Evolutionary conservation across 1,140 invertebrate species (phyloP).

Genomic region (Nasonia giraulti): DNA sequence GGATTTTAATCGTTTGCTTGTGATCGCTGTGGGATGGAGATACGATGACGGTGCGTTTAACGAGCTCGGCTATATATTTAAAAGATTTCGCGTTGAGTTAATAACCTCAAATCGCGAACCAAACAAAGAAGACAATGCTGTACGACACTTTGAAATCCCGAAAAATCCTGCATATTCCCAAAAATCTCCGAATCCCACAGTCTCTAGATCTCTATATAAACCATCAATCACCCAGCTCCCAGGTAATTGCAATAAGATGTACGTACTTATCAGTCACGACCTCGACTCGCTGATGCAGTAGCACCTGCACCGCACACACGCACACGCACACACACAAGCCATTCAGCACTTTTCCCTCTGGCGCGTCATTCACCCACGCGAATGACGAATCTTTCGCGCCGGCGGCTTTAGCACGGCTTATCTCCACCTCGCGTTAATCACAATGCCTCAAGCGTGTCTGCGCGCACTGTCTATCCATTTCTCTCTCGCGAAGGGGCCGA

Average conservation of each 20-base stretch:
- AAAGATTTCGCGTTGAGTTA: no score
- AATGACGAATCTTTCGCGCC: constrained; percentile 2
- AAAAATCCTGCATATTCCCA: no score
- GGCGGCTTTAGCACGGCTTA: constrained; percentile 15
- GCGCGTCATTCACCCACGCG: constrained; percentile 16
- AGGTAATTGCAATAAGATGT: not conserved
- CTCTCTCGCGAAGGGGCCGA: constrained; percentile 7
- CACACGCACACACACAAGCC: no score
- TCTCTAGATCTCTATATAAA: not conserved
- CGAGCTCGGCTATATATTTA: no score
- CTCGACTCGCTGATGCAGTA: no score
- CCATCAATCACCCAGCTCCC: not conserved
- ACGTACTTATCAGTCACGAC: not conserved
- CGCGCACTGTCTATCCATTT: not conserved
- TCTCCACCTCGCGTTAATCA: constrained; percentile 15
- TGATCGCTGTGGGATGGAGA: no score
- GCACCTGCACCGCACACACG: not conserved
- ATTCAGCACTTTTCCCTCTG: no score
- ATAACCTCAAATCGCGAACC: no score
- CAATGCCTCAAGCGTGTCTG: constrained; percentile 14
- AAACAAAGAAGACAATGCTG: no score
- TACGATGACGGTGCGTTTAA: no score
- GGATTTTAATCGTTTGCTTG: no score
- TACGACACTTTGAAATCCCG: no score
- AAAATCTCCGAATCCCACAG: not conserved